Base-by-base conservation (phyloP, 2,888 invertebrate genomes). In the Cephus runcator region DNA sequence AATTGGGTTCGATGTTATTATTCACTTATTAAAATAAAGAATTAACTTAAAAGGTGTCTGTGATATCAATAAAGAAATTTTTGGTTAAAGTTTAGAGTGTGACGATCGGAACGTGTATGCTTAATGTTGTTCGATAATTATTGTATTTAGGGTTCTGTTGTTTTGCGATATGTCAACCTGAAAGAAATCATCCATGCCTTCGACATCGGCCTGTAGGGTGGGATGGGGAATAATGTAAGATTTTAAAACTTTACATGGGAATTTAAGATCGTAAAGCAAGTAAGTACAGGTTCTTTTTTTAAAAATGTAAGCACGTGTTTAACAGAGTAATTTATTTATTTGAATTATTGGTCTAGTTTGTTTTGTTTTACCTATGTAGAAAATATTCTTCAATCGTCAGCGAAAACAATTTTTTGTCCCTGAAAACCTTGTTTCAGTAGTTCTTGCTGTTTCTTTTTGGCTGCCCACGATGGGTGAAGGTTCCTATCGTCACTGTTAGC, bases 391-490 rank as follows among this genome's bases (percentile, higher is more conserved):
- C 80, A 85, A 82, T 87, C 84, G 40, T 88, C 88, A 12, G 82
- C 83, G 69, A 91, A 91, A 35, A 90, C 84, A 77, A 90, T 90
- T 81, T 90, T 91, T 78, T 90, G 91, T 1, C 91, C 91, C 81
- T 91, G 90, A 79, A 91, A 90, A 69, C 89, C 90, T 83, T 86
- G 83, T 68, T 89, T 90, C 79, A 90, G 76, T 35, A 84, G 83
- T 36, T 90, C 87, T 69, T 90, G 91, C 76, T 91, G 87, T 77
- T 91, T 91, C 76, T 84, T 91, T 68, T 86, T 90, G 4, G 91
- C 91, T 73, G 85, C 86, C 91, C 91, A 91, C 3, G 91, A 91
- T 11, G 91, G 91, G 88, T 91, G 91, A 23, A 91, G 80, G 75
- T 81, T 78, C 73, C 81, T 77, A 34, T 23, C 30, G 34, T 12